Base-by-base conservation (phyloP, 2,113 vertebrate genomes). In the Coturnix japonica region DNA sequence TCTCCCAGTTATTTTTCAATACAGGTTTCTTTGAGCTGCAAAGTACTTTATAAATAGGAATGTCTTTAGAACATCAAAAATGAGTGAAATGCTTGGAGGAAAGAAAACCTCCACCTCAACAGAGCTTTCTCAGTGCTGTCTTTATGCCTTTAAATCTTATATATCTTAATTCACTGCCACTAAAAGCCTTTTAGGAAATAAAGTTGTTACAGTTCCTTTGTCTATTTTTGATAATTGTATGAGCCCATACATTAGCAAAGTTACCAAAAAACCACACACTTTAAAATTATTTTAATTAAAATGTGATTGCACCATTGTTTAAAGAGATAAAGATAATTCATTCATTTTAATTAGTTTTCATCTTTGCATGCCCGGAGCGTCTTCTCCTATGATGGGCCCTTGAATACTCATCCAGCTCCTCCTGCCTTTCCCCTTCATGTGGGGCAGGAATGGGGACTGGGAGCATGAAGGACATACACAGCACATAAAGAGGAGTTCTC, bases 281-380 rank as follows among this genome's bases (percentile, higher is more conserved):
- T 72, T 35, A 22, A 71, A 56, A 61, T 83, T 61, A 41, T 78
- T 95, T 95, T 94, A 95, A 93, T 96, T 95, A 86, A 93, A 95
- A 84, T 65, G 66, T 47, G 63, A 88, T 93, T 0, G 1, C 54
- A n/a, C 92, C 93, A 90, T 95, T 95, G 77, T 86, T 93, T 83
- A 81, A 95, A 69, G 85, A 91, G 90, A 94, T 88, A 91, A 95
- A 96, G 94, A 84, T 88, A 91, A 79, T 86, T 81, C 26, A 60
- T 90, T 85, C 56, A n/a, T 90, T 91, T 94, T 90, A 84, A 93
- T 95, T 90, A 88, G 76, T 19, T n/a, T 86, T 53, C 19, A 3
- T 54, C 85, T 89, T 53, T 61, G 66, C 35, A 41, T 25, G 89
- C 70, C 74, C 81, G 74, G 63, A 92, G 41, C 31, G 1, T 59